Percentiles rank a stretch among this genome's conserved stretches.
phyloP scores from a whole-genome alignment of 2,888 invertebrate genomes.

The Cynaeus angustus region DNA sequence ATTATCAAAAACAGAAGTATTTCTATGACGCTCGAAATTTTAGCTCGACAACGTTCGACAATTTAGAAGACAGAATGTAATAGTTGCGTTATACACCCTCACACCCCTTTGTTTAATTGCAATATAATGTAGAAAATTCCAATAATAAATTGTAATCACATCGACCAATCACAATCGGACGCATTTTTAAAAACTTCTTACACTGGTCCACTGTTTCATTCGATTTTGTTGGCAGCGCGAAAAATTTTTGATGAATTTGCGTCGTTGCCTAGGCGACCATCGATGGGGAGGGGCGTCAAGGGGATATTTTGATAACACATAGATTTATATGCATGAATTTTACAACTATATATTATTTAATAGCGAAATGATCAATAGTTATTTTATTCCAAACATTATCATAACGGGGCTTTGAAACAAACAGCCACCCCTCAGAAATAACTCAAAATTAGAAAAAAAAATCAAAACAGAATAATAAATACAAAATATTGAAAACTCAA shows the following conservation, averaged over 20 bases:
- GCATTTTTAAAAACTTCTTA: constrained; percentile 24
- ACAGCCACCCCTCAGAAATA: too few relatives aligned
- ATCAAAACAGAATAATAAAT: too few relatives aligned
- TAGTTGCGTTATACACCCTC: constrained; percentile 3
- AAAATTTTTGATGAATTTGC: constrained; percentile 43
- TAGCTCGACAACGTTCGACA: not conserved
- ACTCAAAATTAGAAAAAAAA: too few relatives aligned
- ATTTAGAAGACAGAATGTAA: constrained; percentile 1
- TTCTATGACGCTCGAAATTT: not conserved
- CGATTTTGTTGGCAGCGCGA: constrained; percentile 32
- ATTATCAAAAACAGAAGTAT: constrained; percentile 19
- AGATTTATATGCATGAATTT: constrained; percentile 38
- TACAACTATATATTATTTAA: constrained; percentile 32
- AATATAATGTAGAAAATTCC: constrained; percentile 24
- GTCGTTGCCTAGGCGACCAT: constrained; percentile 22
- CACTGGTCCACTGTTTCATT: constrained; percentile 21
- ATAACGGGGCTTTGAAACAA: constrained; percentile 8
- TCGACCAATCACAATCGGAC: constrained; percentile 17
- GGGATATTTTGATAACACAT: constrained; percentile 41
- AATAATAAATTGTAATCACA: constrained; percentile 6
- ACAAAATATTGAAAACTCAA: too few relatives aligned
- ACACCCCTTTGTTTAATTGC: constrained; percentile 17
- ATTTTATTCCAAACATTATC: constrained; percentile 2
- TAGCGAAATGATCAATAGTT: constrained; percentile 16
- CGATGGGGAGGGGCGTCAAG: constrained; percentile 15